These are phyloP conservation scores for Cecidostiba fungosa DNA, from an alignment of 2,888 invertebrate genomes.

Conservation along the genomic window DNA sequence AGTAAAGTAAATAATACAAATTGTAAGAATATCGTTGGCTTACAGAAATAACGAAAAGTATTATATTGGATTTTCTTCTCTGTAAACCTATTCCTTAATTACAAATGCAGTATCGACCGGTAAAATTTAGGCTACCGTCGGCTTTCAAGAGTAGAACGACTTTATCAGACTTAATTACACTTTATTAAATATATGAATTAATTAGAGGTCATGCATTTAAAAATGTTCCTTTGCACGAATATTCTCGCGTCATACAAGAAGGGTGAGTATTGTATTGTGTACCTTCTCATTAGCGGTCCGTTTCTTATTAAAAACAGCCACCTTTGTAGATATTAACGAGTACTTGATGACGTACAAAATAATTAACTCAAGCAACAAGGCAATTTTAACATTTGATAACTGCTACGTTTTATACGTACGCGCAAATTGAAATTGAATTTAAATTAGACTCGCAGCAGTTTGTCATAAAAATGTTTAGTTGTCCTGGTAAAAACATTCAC, in stretches of 20 bases:
- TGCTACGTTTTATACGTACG: no score
- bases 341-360: no score
- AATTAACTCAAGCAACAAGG: no score
- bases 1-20: no score
- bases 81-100: not conserved
- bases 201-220: not conserved
- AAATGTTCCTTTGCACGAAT: not conserved
- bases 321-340: no score
- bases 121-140: constrained; percentile 8
- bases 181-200: constrained; percentile 22
- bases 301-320: not conserved
- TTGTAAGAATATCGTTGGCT: no score
- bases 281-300: not conserved
- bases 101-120: not conserved
- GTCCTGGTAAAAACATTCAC: no score
- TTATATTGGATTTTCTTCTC: not conserved
- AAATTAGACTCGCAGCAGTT: no score
- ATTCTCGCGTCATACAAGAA: not conserved
- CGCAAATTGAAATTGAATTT: no score
- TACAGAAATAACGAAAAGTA: no score
- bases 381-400: no score
- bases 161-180: constrained; percentile 13
- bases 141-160: not conserved
- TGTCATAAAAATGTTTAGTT: no score
- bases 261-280: not conserved